These are phyloP conservation scores for Rapana venosa DNA, from an alignment of 2,888 invertebrate species.

Conservation along the genomic window DNA sequence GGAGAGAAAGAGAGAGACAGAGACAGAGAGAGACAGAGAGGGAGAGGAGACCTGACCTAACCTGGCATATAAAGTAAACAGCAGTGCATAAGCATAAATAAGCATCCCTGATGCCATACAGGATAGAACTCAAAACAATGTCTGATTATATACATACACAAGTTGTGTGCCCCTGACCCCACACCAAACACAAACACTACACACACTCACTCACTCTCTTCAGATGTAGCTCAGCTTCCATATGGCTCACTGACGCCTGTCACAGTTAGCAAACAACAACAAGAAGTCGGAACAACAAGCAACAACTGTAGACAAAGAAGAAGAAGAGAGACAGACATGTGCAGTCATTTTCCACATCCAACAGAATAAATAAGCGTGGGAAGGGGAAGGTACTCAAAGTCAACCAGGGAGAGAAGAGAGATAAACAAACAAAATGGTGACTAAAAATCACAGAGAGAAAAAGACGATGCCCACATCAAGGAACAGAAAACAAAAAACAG, in stretches of 20 bases:
- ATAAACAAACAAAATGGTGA: neutral
- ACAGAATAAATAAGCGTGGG: slow-evolving; percentile 21
- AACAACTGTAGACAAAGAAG: neutral
- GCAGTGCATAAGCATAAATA: too few species aligned
- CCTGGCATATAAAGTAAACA: too few species aligned
- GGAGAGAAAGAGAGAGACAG: too few species aligned
- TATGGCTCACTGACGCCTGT: neutral
- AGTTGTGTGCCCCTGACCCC: neutral
- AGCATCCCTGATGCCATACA: too few species aligned
- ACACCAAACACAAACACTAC: neutral
- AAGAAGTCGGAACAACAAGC: neutral
- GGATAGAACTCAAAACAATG: neutral
- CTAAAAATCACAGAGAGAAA: slow-evolving; percentile 17
- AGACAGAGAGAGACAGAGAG: too few species aligned
- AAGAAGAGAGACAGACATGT: neutral
- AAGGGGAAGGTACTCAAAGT: neutral
- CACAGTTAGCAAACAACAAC: neutral
- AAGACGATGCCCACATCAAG: slow-evolving; percentile 11
- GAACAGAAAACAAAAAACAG: neutral
- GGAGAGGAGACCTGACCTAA: too few species aligned
- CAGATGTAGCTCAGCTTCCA: neutral
- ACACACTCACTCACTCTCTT: neutral
- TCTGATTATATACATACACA: neutral
- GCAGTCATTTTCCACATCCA: neutral
- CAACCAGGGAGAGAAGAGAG: neutral